Conservation (phyloP, 2,888 invertebrate species). For the Caenorhabditis macrosperma region DNA sequence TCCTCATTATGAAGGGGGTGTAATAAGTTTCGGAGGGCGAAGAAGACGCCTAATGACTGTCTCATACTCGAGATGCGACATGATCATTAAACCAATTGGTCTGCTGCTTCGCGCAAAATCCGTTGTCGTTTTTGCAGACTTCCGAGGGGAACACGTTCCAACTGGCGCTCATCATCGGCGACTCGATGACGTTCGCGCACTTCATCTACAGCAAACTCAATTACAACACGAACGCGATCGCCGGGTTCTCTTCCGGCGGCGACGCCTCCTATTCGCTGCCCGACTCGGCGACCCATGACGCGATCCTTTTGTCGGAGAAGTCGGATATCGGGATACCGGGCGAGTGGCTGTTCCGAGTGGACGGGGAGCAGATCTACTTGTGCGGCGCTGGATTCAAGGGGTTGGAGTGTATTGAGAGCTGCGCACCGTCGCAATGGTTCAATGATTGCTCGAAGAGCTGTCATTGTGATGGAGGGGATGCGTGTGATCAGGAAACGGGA, state of each 20-base stretch:
- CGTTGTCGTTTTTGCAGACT: constrained; percentile 28
- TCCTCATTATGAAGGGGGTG: no score
- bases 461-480: constrained; percentile 76
- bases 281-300: constrained; percentile 76
- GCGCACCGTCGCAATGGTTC: constrained; percentile 68
- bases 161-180: constrained; percentile 78
- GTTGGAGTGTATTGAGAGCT: constrained; percentile 79
- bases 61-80: constrained; percentile 15
- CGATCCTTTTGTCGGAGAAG: constrained; percentile 74
- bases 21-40: constrained; percentile 20
- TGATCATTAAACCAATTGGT: constrained; percentile 21
- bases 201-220: constrained; percentile 78
- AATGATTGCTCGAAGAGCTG: constrained; percentile 72
- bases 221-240: constrained; percentile 71
- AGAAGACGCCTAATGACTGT: constrained; percentile 19
- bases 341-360: constrained; percentile 80
- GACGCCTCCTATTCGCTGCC: constrained; percentile 73
- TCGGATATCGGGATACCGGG: constrained; percentile 80
- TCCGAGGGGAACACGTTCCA: constrained; percentile 76
- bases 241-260: constrained; percentile 65
- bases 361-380: constrained; percentile 74
- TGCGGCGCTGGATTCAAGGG: constrained; percentile 80
- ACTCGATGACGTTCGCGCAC: constrained; percentile 79
- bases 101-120: background rate
- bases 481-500: constrained; percentile 78